Evolutionary conservation across 2,888 invertebrate species (phyloP).

Genomic region (Beris morrisii): DNA sequence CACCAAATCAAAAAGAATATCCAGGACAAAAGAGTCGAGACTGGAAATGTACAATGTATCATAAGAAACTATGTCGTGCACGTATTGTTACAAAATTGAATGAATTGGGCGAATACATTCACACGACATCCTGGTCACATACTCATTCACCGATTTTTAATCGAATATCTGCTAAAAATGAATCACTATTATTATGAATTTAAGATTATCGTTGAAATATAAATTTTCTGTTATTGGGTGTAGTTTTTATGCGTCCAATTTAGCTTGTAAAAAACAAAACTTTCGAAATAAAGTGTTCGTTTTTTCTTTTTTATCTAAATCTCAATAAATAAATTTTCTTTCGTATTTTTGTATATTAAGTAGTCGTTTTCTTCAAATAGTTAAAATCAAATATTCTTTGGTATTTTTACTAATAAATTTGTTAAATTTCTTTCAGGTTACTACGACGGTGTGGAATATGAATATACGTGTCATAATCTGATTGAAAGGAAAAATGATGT

Average conservation of each 20-base stretch:
- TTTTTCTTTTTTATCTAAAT: too few relatives aligned
- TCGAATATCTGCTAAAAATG: background rate
- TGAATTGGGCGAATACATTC: constrained; percentile 43
- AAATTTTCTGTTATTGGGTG: too few relatives aligned
- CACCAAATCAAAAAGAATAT: constrained; percentile 51
- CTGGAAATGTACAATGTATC: constrained; percentile 56
- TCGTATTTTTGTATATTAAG: too few relatives aligned
- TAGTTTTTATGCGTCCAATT: too few relatives aligned
- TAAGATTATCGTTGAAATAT: too few relatives aligned
- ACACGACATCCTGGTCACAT: constrained; percentile 47
- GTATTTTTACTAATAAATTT: constrained; percentile 21
- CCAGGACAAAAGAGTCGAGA: constrained; percentile 50
- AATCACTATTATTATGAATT: too few relatives aligned
- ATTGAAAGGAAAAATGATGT: constrained; percentile 19
- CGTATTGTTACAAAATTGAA: constrained; percentile 49
- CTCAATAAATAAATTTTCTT: too few relatives aligned
- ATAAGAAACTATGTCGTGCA: constrained; percentile 52
- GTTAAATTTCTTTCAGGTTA: constrained; percentile 25
- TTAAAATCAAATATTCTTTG: too few relatives aligned
- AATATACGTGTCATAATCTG: background rate
- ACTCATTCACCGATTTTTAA: constrained; percentile 48
- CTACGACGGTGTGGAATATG: constrained; percentile 16
- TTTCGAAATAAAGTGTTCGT: background rate
- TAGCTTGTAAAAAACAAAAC: background rate
- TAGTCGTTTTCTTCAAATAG: too few relatives aligned